phyloP scores from a whole-genome alignment of 2,888 invertebrate genomes.

The Meganola albula region DNA sequence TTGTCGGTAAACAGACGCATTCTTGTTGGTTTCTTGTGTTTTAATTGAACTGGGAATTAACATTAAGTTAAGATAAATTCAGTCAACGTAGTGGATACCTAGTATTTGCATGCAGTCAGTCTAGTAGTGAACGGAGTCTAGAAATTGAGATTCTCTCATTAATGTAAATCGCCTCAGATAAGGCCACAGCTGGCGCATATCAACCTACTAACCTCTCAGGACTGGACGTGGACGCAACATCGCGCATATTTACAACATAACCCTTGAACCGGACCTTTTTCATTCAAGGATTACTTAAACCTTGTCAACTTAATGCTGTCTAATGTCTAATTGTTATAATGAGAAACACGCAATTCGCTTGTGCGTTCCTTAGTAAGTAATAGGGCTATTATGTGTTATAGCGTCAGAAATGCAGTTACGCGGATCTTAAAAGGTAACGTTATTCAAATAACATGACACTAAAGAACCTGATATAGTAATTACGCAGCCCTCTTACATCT shows the following conservation, averaged over 20 bases:
- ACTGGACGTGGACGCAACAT: too few relatives aligned
- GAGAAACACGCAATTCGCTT: constrained; percentile 37
- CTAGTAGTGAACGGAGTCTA: constrained; percentile 49
- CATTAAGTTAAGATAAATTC: constrained; percentile 31
- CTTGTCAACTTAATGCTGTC: constrained; percentile 19
- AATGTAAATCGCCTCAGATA: constrained; percentile 55
- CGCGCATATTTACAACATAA: constrained; percentile 21
- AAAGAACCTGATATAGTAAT: constrained; percentile 27
- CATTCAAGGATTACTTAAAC: constrained; percentile 15
- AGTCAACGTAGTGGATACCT: constrained; percentile 48
- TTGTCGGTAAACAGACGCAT: constrained; percentile 29
- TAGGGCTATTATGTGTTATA: constrained; percentile 43
- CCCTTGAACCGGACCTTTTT: constrained; percentile 11
- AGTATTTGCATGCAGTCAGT: background rate
- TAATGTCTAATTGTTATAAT: constrained; percentile 36
- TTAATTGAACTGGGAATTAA: constrained; percentile 47
- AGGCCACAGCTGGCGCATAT: constrained; percentile 39
- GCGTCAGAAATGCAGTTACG: constrained; percentile 41
- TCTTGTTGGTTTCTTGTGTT: constrained; percentile 36
- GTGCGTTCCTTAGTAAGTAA: constrained; percentile 40
- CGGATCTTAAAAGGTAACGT: constrained; percentile 36
- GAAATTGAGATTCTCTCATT: constrained; percentile 65
- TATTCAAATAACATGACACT: constrained; percentile 34
- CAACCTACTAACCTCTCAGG: constrained; percentile 67
- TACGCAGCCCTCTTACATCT: constrained; percentile 16